Conservation (phyloP, 2,888 invertebrate genomes). For the Argynnis bischoffii region DNA sequence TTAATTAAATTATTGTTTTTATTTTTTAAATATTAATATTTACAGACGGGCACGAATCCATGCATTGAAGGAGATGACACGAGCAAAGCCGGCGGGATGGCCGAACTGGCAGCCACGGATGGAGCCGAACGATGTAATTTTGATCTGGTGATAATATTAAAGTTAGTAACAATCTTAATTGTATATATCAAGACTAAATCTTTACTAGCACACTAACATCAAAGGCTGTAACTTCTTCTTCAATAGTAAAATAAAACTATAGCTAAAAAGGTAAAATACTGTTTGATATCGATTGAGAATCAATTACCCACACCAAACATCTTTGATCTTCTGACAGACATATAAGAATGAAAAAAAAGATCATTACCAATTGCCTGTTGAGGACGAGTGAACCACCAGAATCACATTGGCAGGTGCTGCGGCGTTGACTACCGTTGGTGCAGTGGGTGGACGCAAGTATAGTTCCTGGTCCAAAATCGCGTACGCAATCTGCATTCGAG, state of each 20-base stretch:
- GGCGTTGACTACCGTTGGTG: slow-evolving; percentile 52
- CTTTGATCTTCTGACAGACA: too few relatives aligned
- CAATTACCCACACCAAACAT: too few relatives aligned
- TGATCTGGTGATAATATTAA: slow-evolving; percentile 30
- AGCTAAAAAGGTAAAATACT: too few relatives aligned
- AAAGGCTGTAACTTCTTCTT: too few relatives aligned
- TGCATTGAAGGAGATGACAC: slow-evolving; percentile 44
- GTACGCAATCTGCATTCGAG: slow-evolving; percentile 55
- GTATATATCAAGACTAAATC: background rate
- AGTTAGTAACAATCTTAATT: background rate
- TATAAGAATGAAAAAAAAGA: background rate
- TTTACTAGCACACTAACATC: too few relatives aligned
- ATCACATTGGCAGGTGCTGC: slow-evolving; percentile 62
- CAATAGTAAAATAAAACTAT: too few relatives aligned
- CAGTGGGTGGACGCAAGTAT: slow-evolving; percentile 57
- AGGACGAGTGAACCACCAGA: slow-evolving; percentile 53
- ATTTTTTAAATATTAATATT: background rate
- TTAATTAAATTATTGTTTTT: too few relatives aligned
- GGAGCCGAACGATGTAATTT: slow-evolving; percentile 41
- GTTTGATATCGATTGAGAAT: too few relatives aligned
- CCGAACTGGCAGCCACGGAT: slow-evolving; percentile 43
- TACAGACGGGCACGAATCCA: slow-evolving; percentile 40
- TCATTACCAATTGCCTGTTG: slow-evolving; percentile 20
- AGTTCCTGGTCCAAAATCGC: slow-evolving; percentile 49
- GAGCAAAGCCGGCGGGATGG: slow-evolving; percentile 45